Base-by-base conservation (phyloP, 2,888 invertebrate species). In the Agelastica alni region DNA sequence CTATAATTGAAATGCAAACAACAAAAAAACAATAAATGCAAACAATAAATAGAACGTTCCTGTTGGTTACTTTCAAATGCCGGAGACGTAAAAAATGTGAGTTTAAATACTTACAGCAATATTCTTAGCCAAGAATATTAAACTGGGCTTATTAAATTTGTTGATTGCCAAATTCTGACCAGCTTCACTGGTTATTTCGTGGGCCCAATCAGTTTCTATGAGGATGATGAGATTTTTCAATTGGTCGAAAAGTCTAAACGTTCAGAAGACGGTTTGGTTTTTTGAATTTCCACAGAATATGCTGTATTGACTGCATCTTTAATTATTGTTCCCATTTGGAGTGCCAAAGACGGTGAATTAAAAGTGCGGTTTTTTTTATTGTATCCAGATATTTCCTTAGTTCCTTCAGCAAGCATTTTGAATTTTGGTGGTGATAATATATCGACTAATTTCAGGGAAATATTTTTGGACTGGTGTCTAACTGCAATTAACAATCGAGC, bases 291-390 rank as follows among this genome's bases (percentile, higher is more conserved):
- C 26, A 26, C 9, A 9, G 2, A 26, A 2, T 7, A 1, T 7
- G 7, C 9, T 7, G 7, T 26, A 3, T 26, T 22, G 9, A 54
- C 51, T 16, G 58, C 54, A 9, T 31, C 32, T 37, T 54, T 49
- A 14, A 58, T 30, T 13, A 58, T 9, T 22, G 53, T 56, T 34
- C 59, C 59, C 51, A 59, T 56, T 42, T 59, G 59, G 2, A 53
- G 18, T 5, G 53, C 53, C 16, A 59, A 31, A 10, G 56, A 57
- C 32, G 53, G 51, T 20, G 51, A 53, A 3, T 22, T 46, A 48
- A 53, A 56, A 12, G 34, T 12, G 10, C 20, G 6, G n/a, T 32
- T 34, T 12, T 5, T 10, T 13, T 10, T 31, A 53, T 37, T 36
- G 36, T 55, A 55, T 20, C 17, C 30, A 4, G 41, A 28, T 9